These are phyloP conservation scores for Colletes latitarsis DNA, from an alignment of 1,140 invertebrate species.

Conservation along the genomic window DNA sequence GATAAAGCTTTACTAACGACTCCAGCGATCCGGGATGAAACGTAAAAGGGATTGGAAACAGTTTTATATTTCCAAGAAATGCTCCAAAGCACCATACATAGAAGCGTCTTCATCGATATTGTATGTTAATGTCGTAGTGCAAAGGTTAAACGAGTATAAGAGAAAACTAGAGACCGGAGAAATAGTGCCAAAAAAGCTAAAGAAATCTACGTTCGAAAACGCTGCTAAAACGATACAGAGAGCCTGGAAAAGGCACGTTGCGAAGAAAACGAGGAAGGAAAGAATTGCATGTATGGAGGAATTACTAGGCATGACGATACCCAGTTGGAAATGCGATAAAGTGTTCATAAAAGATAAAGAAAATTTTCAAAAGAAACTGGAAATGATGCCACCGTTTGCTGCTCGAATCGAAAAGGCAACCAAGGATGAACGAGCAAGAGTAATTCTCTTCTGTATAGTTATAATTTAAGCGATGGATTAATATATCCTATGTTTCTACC, in stretches of 20 bases:
- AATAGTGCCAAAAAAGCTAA: slow-evolving; percentile 50
- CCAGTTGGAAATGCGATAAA: slow-evolving; percentile 73
- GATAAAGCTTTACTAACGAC: too few species aligned
- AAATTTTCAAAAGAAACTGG: slow-evolving; percentile 80
- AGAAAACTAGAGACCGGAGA: slow-evolving; percentile 43
- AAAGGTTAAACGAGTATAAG: slow-evolving; percentile 51
- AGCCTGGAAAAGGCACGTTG: slow-evolving; percentile 77
- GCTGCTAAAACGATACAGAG: slow-evolving; percentile 80
- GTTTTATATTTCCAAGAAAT: too few species aligned
- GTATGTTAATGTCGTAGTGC: background rate
- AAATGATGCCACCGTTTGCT: slow-evolving; percentile 80
- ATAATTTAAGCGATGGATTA: too few species aligned
- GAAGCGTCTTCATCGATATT: background rate
- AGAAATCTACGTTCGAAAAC: slow-evolving; percentile 34
- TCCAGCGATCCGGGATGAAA: too few species aligned
- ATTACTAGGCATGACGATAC: slow-evolving; percentile 76
- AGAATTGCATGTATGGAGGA: slow-evolving; percentile 74
- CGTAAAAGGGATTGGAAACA: too few species aligned
- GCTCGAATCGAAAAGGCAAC: slow-evolving; percentile 81
- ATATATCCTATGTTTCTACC: too few species aligned
- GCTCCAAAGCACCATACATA: too few species aligned
- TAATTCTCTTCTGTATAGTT: slow-evolving; percentile 59
- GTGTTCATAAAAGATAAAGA: slow-evolving; percentile 79
- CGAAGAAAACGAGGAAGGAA: slow-evolving; percentile 69
- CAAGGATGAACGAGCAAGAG: slow-evolving; percentile 81